Evolutionary conservation across 2,113 vertebrate genomes (phyloP), one percentile per base, ranked within the genome.

Genomic region (Urocynchramus pylzowi): DNA sequence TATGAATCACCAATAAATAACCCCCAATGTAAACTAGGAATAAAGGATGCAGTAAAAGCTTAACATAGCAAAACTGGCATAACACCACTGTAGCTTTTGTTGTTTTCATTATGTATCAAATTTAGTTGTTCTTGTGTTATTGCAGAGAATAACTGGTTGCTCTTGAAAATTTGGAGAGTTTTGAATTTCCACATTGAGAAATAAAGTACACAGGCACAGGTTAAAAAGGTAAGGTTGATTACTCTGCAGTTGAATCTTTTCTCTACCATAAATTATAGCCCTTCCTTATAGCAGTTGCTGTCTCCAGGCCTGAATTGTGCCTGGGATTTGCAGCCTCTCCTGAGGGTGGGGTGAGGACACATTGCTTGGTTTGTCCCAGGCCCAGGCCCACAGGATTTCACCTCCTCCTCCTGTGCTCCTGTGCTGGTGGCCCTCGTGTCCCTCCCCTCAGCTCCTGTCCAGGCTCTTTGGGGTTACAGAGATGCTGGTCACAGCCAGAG

Each of bases 361-460:
- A 11, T 7, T 1, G 2, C 14, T 53, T 0, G 0, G 8, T 82
- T 70, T 70, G 54, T 61, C 31, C 19, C 2, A 3, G 33, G 13
- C n/a, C 27, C 22, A 68, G 33, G 7, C 21, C 12, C 0, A 0
- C 21, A 61, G 76, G 16, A 35, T 64, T 84, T 33, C 0, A 1
- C 3, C 33, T n/a, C 6, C 31, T 69, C 7, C 22, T 78, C 21
- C 49, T 45, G 15, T 6, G 2, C 19, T 54, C 6, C 31, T 57
- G 20, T 61, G 30, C 47, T 6, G 6, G 4, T 6, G 56, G 19
- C 13, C 9, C 12, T 56, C 0, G 0, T 1, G 6, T 49, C 24
- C 35, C 21, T 41, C 26, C 28, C 21, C 33, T 12, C 35, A 41
- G 39, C 19, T 89, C 61, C 52, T 0, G 0, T 4, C 2, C 0